Percentiles rank a stretch among this genome's conserved stretches.
Conservation (phyloP, 2,797 vertebrate species). For the Sandelia bainsii region DNA sequence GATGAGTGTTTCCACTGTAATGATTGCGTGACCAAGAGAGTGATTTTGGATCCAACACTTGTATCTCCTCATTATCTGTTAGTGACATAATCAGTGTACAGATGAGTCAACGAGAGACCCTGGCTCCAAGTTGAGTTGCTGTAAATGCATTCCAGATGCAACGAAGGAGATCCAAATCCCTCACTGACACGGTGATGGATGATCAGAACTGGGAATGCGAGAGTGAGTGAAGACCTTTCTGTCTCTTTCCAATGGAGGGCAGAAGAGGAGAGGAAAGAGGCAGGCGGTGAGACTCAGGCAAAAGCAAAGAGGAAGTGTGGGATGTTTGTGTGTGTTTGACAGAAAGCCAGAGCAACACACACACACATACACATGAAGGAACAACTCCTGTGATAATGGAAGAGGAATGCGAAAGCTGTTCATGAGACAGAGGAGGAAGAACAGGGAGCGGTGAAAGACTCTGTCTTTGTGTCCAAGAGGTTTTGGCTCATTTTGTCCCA, state of each 20-base stretch:
- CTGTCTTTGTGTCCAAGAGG: constrained; percentile 21
- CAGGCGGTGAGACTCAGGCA: constrained; percentile 28
- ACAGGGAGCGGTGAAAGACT: constrained; percentile 10
- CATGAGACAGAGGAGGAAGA: constrained; percentile 29
- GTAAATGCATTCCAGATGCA: constrained; percentile 19
- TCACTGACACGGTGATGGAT: constrained; percentile 7
- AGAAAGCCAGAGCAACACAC: constrained; percentile 4
- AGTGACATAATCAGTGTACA: background rate
- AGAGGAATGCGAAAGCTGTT: constrained; percentile 38
- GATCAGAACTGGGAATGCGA: constrained; percentile 9
- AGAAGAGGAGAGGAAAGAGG: constrained; percentile 86
- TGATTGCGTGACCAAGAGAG: background rate
- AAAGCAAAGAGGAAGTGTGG: constrained; percentile 47
- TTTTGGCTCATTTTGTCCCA: constrained; percentile 23
- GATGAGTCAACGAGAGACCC: constrained; percentile 6
- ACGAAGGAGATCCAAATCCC: constrained; percentile 3
- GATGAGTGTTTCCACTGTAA: background rate
- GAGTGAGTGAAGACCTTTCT: constrained; percentile 57
- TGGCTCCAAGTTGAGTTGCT: background rate
- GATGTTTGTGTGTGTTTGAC: constrained; percentile 27
- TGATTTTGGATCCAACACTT: background rate
- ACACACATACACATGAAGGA: background rate
- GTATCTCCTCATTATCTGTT: constrained; percentile 2
- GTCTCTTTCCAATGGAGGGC: constrained; percentile 84
- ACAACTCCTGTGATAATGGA: constrained; percentile 32